phyloP scores from a whole-genome alignment of 2,888 invertebrate genomes.

The Andrena minutula region DNA sequence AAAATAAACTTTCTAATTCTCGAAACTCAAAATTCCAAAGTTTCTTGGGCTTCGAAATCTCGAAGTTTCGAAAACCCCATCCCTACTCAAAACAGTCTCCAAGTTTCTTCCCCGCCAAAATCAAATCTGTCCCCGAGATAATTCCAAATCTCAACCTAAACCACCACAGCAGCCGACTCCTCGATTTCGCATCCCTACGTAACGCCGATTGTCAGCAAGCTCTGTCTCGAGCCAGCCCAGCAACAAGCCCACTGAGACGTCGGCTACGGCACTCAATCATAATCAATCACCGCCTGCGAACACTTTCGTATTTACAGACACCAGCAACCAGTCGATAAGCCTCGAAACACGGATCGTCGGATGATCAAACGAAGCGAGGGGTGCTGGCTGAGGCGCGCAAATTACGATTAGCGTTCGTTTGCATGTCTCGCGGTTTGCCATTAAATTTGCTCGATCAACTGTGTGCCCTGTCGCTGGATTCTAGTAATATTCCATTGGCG shows the following conservation, averaged over 20 bases:
- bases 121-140: too few relatives aligned
- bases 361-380: neutral
- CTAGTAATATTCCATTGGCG: slow-evolving; percentile 58
- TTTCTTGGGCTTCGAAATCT: too few relatives aligned
- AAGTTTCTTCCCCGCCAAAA: too few relatives aligned
- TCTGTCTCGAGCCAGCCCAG: neutral
- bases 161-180: too few relatives aligned
- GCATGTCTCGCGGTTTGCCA: neutral
- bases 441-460: slow-evolving; percentile 2
- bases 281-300: neutral
- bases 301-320: neutral
- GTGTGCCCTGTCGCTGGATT: neutral
- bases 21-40: too few relatives aligned
- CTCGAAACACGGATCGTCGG: neutral
- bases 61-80: too few relatives aligned
- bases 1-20: too few relatives aligned
- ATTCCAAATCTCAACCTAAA: too few relatives aligned
- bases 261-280: neutral
- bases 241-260: neutral
- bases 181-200: too few relatives aligned
- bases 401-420: slow-evolving; percentile 3
- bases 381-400: neutral
- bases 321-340: too few relatives aligned
- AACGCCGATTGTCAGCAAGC: too few relatives aligned
- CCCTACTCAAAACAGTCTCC: too few relatives aligned